phyloP scores from a whole-genome alignment of 2,888 invertebrate genomes.

The Mechanitis mazaeus region DNA sequence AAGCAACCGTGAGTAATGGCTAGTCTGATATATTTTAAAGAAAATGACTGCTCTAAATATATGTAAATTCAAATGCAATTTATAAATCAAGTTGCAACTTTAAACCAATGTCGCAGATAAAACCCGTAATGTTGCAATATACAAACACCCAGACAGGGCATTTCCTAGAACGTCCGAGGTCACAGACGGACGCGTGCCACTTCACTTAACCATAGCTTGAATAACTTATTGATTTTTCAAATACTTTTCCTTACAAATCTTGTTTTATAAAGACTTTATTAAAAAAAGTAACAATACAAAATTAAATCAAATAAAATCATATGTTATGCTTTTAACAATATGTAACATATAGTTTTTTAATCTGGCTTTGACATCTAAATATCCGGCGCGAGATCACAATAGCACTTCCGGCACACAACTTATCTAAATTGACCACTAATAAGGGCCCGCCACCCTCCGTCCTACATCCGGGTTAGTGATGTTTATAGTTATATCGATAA shows the following conservation, averaged over 20 bases:
- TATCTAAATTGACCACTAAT: conserved; percentile 50
- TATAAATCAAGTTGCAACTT: conserved; percentile 8
- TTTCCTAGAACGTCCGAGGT: conserved; percentile 28
- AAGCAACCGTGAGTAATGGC: no score
- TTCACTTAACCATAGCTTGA: not conserved
- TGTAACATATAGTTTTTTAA: not conserved
- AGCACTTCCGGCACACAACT: conserved; percentile 44
- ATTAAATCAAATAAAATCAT: not conserved
- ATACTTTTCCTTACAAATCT: not conserved
- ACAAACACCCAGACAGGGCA: conserved; percentile 13
- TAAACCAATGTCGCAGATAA: conserved; percentile 9
- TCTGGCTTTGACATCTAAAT: conserved; percentile 43
- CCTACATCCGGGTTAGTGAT: conserved; percentile 48
- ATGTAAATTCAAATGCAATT: not conserved
- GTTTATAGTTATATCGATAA: conserved; percentile 24
- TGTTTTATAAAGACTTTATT: not conserved
- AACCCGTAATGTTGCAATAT: conserved; percentile 14
- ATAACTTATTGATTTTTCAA: conserved; percentile 1
- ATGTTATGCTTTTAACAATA: not conserved
- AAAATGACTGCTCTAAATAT: no score
- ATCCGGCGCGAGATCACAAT: conserved; percentile 52
- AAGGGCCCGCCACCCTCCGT: conserved; percentile 54
- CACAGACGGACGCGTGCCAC: conserved; percentile 23
- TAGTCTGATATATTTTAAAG: no score
- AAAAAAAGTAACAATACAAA: no score